Evolutionary conservation across 2,113 vertebrate species (phyloP).

Genomic region (Vulpes vulpes): DNA sequence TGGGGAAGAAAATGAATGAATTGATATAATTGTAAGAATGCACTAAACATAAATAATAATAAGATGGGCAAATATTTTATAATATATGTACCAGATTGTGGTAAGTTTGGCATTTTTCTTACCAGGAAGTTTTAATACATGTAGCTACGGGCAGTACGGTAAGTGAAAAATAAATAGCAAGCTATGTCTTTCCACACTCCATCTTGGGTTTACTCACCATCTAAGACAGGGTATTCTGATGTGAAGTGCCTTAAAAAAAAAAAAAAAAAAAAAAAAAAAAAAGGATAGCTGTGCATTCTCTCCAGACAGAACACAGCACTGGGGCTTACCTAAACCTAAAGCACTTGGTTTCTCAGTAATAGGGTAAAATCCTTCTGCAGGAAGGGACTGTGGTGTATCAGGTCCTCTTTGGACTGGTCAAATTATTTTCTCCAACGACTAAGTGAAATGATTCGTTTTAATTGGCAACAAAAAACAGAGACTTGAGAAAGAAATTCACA

Average conservation of each 20-base stretch:
- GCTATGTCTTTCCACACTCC: background rate
- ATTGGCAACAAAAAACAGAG: constrained; percentile 54
- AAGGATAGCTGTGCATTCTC: background rate
- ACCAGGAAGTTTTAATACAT: constrained; percentile 72
- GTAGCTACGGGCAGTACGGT: background rate
- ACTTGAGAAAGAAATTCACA: constrained; percentile 51
- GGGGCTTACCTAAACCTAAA: background rate
- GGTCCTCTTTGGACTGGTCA: background rate
- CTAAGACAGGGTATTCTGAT: background rate
- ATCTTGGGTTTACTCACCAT: background rate
- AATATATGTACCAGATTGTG: constrained; percentile 59
- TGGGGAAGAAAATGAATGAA: constrained; percentile 82
- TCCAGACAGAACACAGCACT: background rate
- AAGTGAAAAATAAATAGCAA: background rate
- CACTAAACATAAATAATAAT: constrained; percentile 68
- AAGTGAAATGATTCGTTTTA: constrained; percentile 39
- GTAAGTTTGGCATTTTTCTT: constrained; percentile 57
- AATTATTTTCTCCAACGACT: background rate
- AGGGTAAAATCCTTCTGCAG: background rate
- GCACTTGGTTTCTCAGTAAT: background rate
- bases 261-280: background rate
- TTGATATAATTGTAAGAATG: constrained; percentile 78
- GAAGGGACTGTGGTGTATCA: background rate
- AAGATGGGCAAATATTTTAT: constrained; percentile 75
- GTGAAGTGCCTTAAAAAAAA: background rate